phyloP scores from a whole-genome alignment of 2,113 vertebrate genomes.

The Urocynchramus pylzowi region DNA sequence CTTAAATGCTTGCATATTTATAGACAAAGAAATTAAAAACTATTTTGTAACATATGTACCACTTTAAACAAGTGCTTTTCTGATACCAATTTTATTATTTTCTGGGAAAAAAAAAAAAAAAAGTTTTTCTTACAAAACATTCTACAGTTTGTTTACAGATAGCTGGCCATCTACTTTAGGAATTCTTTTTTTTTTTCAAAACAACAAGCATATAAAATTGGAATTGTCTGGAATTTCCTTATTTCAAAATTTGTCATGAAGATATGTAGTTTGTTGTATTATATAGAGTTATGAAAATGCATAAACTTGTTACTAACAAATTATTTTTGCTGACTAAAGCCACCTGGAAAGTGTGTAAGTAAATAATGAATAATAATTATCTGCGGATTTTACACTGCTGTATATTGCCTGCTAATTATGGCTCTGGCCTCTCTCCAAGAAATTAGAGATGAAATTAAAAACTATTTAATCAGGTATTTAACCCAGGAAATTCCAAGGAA shows the following conservation, averaged over 20 bases:
- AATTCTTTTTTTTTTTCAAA: neutral
- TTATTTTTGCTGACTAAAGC: neutral
- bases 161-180: neutral
- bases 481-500: neutral
- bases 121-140: neutral
- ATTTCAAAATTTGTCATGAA: neutral
- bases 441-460: neutral
- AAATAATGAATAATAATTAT: neutral
- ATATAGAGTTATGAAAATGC: neutral
- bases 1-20: neutral
- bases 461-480: neutral
- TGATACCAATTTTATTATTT: neutral
- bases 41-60: neutral
- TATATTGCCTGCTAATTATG: neutral
- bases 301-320: neutral
- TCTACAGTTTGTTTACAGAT: neutral
- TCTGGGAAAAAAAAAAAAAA: neutral
- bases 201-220: neutral
- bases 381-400: neutral
- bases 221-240: neutral
- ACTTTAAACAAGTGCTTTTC: neutral
- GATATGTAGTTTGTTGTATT: neutral
- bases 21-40: neutral
- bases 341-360: neutral
- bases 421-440: neutral